A percentile compares a stretch with the other conserved stretches of the same genome.
Conservation (phyloP, 92 coral and sea anemone genomes). For the Umimayanthus chanpuru region DNA sequence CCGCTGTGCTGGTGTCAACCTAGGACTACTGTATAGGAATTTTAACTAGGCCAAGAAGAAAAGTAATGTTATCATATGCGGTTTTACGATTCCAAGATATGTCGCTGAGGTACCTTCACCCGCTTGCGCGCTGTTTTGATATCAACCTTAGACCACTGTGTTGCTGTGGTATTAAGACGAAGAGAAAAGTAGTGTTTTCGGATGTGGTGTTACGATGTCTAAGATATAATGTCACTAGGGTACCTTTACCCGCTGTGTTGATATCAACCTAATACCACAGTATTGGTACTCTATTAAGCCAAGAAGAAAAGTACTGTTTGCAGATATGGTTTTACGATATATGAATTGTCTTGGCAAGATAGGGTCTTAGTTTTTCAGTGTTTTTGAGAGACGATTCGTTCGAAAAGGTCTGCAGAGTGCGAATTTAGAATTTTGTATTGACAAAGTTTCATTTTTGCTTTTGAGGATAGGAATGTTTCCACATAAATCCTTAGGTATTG, state of each 20-base stretch:
- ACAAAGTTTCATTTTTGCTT: too few relatives aligned
- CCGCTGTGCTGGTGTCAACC: not conserved
- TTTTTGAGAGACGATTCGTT: too few relatives aligned
- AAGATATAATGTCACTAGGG: not conserved
- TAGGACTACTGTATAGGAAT: too few relatives aligned
- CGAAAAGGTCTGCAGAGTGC: too few relatives aligned
- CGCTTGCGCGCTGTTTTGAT: not conserved
- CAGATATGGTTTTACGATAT: too few relatives aligned
- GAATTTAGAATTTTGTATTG: too few relatives aligned
- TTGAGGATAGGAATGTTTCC: too few relatives aligned
- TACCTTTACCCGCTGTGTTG: not conserved
- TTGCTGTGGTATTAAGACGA: too few relatives aligned
- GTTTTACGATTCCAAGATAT: not conserved
- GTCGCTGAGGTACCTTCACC: not conserved
- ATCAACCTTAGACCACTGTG: too few relatives aligned
- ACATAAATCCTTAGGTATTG: too few relatives aligned
- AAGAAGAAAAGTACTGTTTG: not conserved
- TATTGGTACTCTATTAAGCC: not conserved
- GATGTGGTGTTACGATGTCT: not conserved
- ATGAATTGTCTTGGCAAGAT: not conserved
- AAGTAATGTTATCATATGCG: not conserved
- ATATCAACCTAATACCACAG: not conserved
- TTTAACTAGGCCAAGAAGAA: not conserved
- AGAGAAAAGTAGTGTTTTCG: not conserved
- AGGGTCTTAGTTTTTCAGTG: too few relatives aligned